Percentiles rank a stretch among this genome's conserved stretches.
These are phyloP conservation scores for Hepsetus odoe DNA, from an alignment of 2,113 vertebrate species.

Conservation along the genomic window DNA sequence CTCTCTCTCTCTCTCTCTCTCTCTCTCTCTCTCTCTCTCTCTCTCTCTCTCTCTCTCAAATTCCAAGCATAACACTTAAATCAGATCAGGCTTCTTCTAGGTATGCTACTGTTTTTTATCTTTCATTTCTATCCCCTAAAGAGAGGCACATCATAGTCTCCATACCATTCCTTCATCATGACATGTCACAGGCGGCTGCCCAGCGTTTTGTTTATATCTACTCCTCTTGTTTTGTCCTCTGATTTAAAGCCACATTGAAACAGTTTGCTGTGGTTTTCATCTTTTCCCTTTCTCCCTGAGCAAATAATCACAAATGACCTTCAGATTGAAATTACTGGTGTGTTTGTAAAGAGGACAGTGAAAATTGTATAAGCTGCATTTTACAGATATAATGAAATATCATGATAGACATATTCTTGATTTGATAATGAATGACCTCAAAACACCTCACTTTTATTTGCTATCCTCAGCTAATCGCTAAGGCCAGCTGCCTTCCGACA, in stretches of 20 bases:
- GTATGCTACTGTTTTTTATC: conserved; percentile 61
- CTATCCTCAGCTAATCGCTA: too few species aligned
- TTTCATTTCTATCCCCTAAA: conserved; percentile 50
- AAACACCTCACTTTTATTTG: too few species aligned
- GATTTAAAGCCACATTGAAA: conserved; percentile 55
- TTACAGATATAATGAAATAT: background rate
- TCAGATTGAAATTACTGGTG: background rate
- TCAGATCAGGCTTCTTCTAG: conserved; percentile 67
- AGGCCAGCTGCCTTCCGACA: too few species aligned
- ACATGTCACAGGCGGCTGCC: conserved; percentile 52
- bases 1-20: conserved; percentile 35
- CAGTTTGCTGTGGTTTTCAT: conserved; percentile 28
- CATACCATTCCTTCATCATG: conserved; percentile 51
- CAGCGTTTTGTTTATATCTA: conserved; percentile 51
- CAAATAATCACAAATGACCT: conserved; percentile 65
- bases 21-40: conserved; percentile 58
- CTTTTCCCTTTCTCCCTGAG: conserved; percentile 33
- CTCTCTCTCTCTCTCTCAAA: conserved; percentile 7
- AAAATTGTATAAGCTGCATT: conserved; percentile 54
- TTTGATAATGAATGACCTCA: background rate
- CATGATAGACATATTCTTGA: background rate
- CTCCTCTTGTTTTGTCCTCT: conserved; percentile 48
- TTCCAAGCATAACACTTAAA: conserved; percentile 74
- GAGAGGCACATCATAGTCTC: conserved; percentile 58
- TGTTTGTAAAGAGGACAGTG: conserved; percentile 51